phyloP scores from a whole-genome alignment of 92 coral and sea anemone genomes.

The Metridium senile region DNA sequence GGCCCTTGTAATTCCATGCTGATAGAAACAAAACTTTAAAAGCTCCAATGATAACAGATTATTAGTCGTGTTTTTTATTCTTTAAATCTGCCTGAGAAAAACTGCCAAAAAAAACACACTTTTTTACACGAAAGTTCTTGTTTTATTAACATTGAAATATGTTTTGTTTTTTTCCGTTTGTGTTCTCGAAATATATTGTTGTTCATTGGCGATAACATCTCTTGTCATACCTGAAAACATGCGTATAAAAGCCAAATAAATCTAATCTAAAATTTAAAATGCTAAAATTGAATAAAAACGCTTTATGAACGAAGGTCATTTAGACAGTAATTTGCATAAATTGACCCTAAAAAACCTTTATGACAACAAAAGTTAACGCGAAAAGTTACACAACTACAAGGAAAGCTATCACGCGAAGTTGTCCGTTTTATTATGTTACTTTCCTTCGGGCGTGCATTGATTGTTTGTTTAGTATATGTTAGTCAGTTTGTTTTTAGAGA shows the following conservation, averaged over 20 bases:
- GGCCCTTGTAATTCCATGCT: background rate
- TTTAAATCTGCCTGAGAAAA: background rate
- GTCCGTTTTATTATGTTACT: background rate
- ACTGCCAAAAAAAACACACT: too few species aligned
- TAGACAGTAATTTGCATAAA: background rate
- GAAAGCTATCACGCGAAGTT: background rate
- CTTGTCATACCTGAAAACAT: background rate
- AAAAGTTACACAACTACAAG: background rate
- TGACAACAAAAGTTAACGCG: too few species aligned
- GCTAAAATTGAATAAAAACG: background rate
- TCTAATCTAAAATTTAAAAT: constrained; percentile 4
- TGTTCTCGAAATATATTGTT: background rate
- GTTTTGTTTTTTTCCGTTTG: background rate
- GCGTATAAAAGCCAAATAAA: background rate
- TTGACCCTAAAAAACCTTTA: constrained; percentile 6
- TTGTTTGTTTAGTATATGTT: background rate
- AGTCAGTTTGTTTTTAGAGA: constrained; percentile 33
- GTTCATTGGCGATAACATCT: background rate
- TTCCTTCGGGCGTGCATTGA: background rate
- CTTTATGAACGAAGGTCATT: background rate
- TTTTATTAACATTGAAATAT: too few species aligned
- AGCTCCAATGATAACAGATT: background rate
- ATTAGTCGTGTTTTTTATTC: background rate
- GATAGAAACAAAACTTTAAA: background rate
- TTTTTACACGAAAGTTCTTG: background rate